Base-by-base conservation (phyloP, 2,888 invertebrate genomes). In the Maniola hyperantus region DNA sequence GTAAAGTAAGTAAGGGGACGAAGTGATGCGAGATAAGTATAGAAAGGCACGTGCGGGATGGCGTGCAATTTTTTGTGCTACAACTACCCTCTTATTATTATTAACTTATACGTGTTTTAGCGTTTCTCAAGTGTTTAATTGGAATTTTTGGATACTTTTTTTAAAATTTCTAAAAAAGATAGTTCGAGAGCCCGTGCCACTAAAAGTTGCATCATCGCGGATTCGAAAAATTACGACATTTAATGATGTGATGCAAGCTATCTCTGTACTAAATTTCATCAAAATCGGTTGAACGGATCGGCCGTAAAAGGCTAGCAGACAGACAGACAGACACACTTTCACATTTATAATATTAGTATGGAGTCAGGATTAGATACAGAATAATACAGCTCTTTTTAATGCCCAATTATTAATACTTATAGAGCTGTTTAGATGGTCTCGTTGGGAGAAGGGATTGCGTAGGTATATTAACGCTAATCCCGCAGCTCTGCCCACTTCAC, bases 1-100 rank as follows among this genome's bases (percentile, higher is more conserved):
- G 8, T 15, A 46, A 33, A 34, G 46, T 63, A 20, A 54, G 57
- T 66, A 68, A 74, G 89, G 90, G 89, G 85, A 88, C 73, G 76
- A 84, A 89, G 75, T 84, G 81, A 82, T 83, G 89, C 89, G 89
- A 78, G 81, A 86, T 90, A 89, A 89, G 88, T 82, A 88, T 82
- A 82, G 82, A 74, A 72, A 72, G 81, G 77, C 82, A 89, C 89
- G 89, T 89, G 90, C 78, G 69, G 72, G 69, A 79, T 81, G 77
- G 78, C 79, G 81, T 82, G 84, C 85, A 84, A 87, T 86, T 85
- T 85, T 71, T 83, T 85, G 77, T 84, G 86, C 85, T 83, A 20
- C 13, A 84, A 83, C 69, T 72, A 77, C 77, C 77, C 79, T 74
- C 71, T 71, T 73, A 71, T 71, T 72, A 70, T 72, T 73, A 74